These are phyloP conservation scores for Cydia amplana DNA, from an alignment of 1,140 invertebrate genomes.

Conservation along the genomic window DNA sequence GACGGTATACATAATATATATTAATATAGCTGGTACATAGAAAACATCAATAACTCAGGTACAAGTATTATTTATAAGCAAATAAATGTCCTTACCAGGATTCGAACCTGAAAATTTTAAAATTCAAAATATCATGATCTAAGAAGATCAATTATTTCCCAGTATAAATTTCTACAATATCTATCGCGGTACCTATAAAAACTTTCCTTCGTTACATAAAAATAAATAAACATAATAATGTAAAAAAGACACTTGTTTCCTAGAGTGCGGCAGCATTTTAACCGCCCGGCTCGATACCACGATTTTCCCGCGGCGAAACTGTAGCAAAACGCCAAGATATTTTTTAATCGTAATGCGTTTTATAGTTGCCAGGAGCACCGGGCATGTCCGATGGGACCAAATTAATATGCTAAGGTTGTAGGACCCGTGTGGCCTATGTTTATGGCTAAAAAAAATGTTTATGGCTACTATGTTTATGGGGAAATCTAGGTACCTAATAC, in stretches of 20 bases:
- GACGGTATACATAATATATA: too few species aligned
- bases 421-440: constrained; percentile 26
- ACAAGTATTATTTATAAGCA: too few species aligned
- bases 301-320: constrained; percentile 27
- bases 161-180: not conserved
- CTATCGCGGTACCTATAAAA: not conserved
- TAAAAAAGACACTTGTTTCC: not conserved
- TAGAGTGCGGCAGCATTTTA: constrained; percentile 12
- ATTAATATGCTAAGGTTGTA: constrained; percentile 8
- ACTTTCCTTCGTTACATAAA: not conserved
- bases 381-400: constrained; percentile 20
- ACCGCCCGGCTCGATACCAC: constrained; percentile 5
- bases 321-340: constrained; percentile 25
- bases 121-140: too few species aligned
- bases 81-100: too few species aligned
- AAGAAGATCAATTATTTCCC: too few species aligned
- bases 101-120: too few species aligned
- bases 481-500: not conserved
- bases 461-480: not conserved
- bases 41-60: too few species aligned
- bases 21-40: too few species aligned
- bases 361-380: constrained; percentile 24
- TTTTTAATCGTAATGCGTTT: constrained; percentile 26
- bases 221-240: not conserved
- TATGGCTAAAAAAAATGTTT: constrained; percentile 14